A percentile compares a stretch with the other conserved stretches of the same genome.
Conservation (phyloP, 2,797 vertebrate genomes). For the Siniperca undulata region DNA sequence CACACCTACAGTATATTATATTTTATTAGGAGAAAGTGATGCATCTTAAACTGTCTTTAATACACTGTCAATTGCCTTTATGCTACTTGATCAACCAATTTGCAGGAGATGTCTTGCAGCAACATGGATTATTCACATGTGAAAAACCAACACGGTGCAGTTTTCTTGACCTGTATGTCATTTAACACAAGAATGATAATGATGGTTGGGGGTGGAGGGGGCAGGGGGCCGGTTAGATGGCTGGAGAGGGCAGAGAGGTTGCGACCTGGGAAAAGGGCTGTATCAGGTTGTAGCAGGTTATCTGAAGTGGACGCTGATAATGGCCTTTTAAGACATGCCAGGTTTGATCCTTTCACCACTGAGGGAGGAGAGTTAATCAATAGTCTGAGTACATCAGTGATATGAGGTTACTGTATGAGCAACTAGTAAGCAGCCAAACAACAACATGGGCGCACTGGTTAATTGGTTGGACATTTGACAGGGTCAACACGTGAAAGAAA, state of each 20-base stretch:
- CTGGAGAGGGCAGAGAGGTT: slow-evolving; percentile 76
- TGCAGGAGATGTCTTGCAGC: slow-evolving; percentile 20
- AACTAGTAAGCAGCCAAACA: slow-evolving; percentile 67
- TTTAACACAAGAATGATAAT: slow-evolving; percentile 77
- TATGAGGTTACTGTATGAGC: slow-evolving; percentile 84
- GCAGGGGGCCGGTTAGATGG: slow-evolving; percentile 48
- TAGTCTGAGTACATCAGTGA: slow-evolving; percentile 82
- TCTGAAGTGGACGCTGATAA: slow-evolving; percentile 87
- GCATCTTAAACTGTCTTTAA: slow-evolving; percentile 7
- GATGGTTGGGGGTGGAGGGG: slow-evolving; percentile 34
- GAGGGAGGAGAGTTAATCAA: slow-evolving; percentile 83
- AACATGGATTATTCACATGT: slow-evolving; percentile 70
- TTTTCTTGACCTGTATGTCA: slow-evolving; percentile 75
- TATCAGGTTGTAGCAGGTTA: slow-evolving; percentile 85
- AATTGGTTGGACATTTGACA: slow-evolving; percentile 81
- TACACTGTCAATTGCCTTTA: background rate
- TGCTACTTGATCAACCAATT: slow-evolving; percentile 46
- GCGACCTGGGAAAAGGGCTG: slow-evolving; percentile 78
- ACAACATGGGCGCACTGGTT: slow-evolving; percentile 70
- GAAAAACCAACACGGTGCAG: slow-evolving; percentile 61
- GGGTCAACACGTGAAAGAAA: slow-evolving; percentile 64
- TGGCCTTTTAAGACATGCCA: slow-evolving; percentile 85
- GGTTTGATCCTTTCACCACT: slow-evolving; percentile 81
- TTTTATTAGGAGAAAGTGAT: background rate
- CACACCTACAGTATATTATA: background rate